phyloP scores from a whole-genome alignment of 2,888 invertebrate species.

The Caenorhabditis sp. region DNA sequence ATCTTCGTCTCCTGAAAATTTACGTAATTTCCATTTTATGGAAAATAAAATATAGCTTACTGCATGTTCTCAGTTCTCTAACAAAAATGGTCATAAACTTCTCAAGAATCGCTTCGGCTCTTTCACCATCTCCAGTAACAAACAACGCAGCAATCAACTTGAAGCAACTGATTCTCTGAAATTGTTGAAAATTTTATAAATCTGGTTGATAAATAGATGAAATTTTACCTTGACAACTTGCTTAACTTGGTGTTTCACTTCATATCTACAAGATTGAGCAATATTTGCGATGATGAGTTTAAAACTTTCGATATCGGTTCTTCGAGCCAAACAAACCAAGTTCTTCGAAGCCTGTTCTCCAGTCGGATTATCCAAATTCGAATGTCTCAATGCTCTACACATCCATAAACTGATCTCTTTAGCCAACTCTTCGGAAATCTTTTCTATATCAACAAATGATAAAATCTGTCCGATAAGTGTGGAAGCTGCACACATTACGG shows the following conservation, averaged over 20 bases:
- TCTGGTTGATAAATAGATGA: too few species aligned
- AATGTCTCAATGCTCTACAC: slow-evolving; percentile 48
- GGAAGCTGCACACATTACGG: slow-evolving; percentile 42
- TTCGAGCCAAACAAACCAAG: slow-evolving; percentile 39
- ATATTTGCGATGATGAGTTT: slow-evolving; percentile 39
- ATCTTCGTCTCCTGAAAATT: slow-evolving; percentile 56
- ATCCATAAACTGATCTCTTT: slow-evolving; percentile 39
- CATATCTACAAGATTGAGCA: slow-evolving; percentile 50
- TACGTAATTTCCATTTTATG: background rate
- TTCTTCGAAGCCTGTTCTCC: slow-evolving; percentile 57
- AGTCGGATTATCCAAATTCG: slow-evolving; percentile 24
- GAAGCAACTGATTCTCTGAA: slow-evolving; percentile 62
- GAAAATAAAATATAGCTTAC: slow-evolving; percentile 22
- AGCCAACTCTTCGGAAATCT: slow-evolving; percentile 19
- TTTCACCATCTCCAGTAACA: slow-evolving; percentile 27
- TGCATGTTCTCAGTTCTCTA: slow-evolving; percentile 54
- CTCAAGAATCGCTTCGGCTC: slow-evolving; percentile 15
- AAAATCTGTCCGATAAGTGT: slow-evolving; percentile 53
- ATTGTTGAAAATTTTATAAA: slow-evolving; percentile 8
- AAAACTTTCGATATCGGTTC: slow-evolving; percentile 27
- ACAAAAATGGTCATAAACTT: slow-evolving; percentile 55
- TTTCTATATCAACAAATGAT: slow-evolving; percentile 11
- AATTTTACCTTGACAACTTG: slow-evolving; percentile 37
- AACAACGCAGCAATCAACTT: slow-evolving; percentile 60
- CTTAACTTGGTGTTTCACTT: slow-evolving; percentile 50